Base-by-base conservation (phyloP, 2,888 invertebrate genomes). In the Cyclophora punctaria region DNA sequence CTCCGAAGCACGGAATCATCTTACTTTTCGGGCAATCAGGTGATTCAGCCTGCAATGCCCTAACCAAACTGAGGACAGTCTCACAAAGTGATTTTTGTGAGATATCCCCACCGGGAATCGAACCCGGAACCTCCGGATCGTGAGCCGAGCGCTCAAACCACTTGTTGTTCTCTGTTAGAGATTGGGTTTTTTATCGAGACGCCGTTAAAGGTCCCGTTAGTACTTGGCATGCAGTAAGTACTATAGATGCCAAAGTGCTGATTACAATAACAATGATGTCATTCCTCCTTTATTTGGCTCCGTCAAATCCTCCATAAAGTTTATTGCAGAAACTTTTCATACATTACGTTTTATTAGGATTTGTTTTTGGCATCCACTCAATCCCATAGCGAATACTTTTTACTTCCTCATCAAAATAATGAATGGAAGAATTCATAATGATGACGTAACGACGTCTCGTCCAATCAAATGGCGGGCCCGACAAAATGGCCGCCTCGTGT, bases 401-500 rank as follows among this genome's bases (percentile, higher is more conserved):
- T 53, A 49, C 49, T 51, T 57, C 49, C 51, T 57, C 49, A 51
- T 45, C 40, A 47, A 48, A 52, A 53, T 58, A 20, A 74, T 75
- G 72, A 75, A 75, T 75, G 72, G 67, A 73, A 62, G 62, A 58
- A 64, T 61, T 67, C 66, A 74, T 72, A 71, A 73, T 65, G 60
- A 63, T 74, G 72, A 75, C 74, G 73, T 72, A 74, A 75, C 61
- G 60, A 63, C 57, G 56, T 62, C 60, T 56, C 60, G 60, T 63
- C 71, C 72, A 72, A 75, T 78, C 73, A 71, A 71, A 71, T 61
- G 58, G 59, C 70, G 65, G 62, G 66, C 64, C 72, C 69, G 67
- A 71, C 81, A 85, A 84, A 73, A 85, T 83, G 84, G 84, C 85
- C 62, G 83, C 63, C 75, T 73, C 77, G 69, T 60, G 72, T 74